phyloP scores from a whole-genome alignment of 23 tunicate genomes.

The Halocynthia aurantium region DNA sequence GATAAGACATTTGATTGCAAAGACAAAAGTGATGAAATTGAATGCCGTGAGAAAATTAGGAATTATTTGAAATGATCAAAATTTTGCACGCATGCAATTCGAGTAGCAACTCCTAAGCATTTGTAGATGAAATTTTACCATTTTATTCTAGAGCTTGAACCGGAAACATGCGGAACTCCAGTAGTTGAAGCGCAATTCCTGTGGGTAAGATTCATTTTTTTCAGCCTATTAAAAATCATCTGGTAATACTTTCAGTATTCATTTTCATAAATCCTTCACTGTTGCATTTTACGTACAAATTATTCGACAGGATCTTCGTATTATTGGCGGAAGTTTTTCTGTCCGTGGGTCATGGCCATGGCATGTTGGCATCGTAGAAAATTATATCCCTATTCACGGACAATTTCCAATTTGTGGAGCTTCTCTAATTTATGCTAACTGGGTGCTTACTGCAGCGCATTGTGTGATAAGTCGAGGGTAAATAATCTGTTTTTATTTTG shows the following conservation, averaged over 20 bases:
- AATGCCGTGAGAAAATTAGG: background rate
- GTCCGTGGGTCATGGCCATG: constrained; percentile 11
- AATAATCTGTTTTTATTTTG: background rate
- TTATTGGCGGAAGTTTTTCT: constrained; percentile 1
- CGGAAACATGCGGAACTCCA: background rate
- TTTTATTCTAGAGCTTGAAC: too few species aligned
- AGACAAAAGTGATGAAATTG: constrained; percentile 26
- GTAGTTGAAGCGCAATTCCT: background rate
- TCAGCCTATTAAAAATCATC: too few species aligned
- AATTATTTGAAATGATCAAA: background rate
- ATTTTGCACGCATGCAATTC: too few species aligned
- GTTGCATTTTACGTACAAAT: background rate
- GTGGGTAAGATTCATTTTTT: background rate
- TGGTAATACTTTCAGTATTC: too few species aligned
- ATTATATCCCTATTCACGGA: background rate
- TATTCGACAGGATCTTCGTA: background rate
- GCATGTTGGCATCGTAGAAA: background rate
- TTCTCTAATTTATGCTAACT: background rate
- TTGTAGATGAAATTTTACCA: too few species aligned
- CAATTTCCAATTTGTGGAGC: constrained; percentile 1
- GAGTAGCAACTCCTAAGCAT: too few species aligned
- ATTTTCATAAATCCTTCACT: too few species aligned
- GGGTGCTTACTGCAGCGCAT: constrained; percentile 6
- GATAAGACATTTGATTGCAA: constrained; percentile 10
- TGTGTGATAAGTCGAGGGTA: background rate